Base-by-base conservation (phyloP, 1,140 invertebrate genomes). In the Platorchestia sp. region DNA sequence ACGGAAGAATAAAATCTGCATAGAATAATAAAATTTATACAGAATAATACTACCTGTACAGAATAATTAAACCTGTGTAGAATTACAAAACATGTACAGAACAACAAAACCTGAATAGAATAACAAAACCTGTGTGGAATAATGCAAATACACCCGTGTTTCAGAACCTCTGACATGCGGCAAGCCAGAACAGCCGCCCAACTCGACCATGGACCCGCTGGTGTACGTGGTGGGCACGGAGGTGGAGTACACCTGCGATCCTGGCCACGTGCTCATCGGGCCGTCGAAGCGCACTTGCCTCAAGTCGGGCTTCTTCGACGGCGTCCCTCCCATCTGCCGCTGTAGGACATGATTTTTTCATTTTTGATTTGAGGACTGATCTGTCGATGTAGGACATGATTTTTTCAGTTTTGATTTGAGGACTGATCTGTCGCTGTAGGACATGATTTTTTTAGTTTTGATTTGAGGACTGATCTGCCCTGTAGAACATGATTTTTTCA, bases 351-450 rank as follows among this genome's bases (percentile, higher is more conserved):
- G n/a, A n/a, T n/a, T n/a, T 97, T n/a, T n/a, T n/a, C n/a, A 75
- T 10, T 36, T 27, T 36, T 75, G 59, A 75, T 51, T 22, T 3
- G 3, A 3, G 59, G 59, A 75, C 59, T 36, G n/a, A 98, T 99
- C 59, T 99, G 99, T 97, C 99, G 99, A 98, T 98, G 99, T 99
- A 97, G 98, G 98, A n/a, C n/a, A n/a, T n/a, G n/a, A n/a, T n/a
- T n/a, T 97, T n/a, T n/a, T n/a, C n/a, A n/a, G n/a, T n/a, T n/a
- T n/a, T n/a, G n/a, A n/a, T n/a, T n/a, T n/a, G n/a, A n/a, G n/a
- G n/a, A n/a, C n/a, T n/a, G n/a, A 98, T 99, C 59, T 99, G 99
- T 97, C 99, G 99, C 98, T 98, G 99, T 99, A 97, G 98, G 98
- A n/a, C n/a, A n/a, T n/a, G n/a, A n/a, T n/a, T n/a, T 97, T n/a